Percentiles rank a stretch among this genome's conserved stretches.
phyloP scores from a whole-genome alignment of 2,888 invertebrate genomes.

The Sclerodermus sp. region DNA sequence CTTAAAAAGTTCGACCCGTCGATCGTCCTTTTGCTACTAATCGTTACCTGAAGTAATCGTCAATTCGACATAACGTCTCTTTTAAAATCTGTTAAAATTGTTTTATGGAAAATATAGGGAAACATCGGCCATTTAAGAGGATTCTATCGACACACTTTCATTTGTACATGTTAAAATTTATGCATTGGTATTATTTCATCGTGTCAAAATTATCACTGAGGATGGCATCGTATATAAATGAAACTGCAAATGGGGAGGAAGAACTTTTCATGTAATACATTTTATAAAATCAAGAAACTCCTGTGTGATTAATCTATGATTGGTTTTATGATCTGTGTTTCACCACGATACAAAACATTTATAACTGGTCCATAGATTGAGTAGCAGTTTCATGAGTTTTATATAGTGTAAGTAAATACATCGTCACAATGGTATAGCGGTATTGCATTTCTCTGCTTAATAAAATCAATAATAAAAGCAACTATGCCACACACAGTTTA shows the following conservation, averaged over 20 bases:
- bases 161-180: no score
- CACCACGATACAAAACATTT: conserved; percentile 46
- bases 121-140: no score
- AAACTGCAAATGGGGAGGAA: no score
- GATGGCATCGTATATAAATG: no score
- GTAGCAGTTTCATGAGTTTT: conserved; percentile 30
- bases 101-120: no score
- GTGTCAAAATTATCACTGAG: no score
- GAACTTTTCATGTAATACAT: background rate
- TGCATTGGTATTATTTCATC: no score
- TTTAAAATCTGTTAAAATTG: no score
- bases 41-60: background rate
- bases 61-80: background rate
- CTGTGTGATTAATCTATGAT: background rate
- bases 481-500: no score
- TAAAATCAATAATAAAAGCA: no score
- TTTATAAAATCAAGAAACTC: conserved; percentile 5
- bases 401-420: conserved; percentile 19
- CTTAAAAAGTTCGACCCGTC: conserved; percentile 55
- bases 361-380: conserved; percentile 29
- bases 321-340: conserved; percentile 33
- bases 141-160: no score
- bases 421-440: conserved; percentile 30
- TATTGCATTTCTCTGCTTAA: no score
- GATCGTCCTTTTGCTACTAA: conserved; percentile 5